Conservation (phyloP, 2,113 vertebrate genomes). For the Psittacus erithacus region DNA sequence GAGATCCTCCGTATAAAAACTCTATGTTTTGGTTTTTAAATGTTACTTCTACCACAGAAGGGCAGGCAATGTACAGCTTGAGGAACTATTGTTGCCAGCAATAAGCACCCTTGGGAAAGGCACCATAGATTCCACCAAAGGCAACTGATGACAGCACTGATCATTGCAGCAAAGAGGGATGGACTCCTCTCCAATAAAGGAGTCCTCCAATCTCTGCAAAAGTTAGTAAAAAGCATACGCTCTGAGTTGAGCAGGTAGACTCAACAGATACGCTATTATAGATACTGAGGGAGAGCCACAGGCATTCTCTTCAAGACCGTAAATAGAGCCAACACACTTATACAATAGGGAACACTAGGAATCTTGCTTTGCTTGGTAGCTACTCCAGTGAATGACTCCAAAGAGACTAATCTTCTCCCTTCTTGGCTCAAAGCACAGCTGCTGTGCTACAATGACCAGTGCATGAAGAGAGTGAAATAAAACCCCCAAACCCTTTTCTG, state of each 20-base stretch:
- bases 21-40: neutral
- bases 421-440: neutral
- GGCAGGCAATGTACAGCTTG: neutral
- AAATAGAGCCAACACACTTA: neutral
- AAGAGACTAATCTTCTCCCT: neutral
- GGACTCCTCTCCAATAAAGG: neutral
- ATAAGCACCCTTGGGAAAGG: neutral
- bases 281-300: neutral
- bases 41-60: neutral
- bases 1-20: neutral
- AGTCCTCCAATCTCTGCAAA: neutral
- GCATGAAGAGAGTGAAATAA: neutral
- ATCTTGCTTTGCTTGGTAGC: neutral
- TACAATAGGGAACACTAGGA: neutral
- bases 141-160: neutral
- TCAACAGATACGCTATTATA: neutral
- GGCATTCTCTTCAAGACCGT: neutral
- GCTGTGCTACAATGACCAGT: neutral
- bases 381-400: neutral
- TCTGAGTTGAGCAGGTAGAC: neutral
- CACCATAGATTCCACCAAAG: neutral
- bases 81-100: neutral
- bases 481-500: neutral
- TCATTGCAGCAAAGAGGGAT: neutral
- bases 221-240: neutral